These are phyloP conservation scores for Dromius quadrimaculatus DNA, from an alignment of 2,888 invertebrate genomes.

Conservation along the genomic window DNA sequence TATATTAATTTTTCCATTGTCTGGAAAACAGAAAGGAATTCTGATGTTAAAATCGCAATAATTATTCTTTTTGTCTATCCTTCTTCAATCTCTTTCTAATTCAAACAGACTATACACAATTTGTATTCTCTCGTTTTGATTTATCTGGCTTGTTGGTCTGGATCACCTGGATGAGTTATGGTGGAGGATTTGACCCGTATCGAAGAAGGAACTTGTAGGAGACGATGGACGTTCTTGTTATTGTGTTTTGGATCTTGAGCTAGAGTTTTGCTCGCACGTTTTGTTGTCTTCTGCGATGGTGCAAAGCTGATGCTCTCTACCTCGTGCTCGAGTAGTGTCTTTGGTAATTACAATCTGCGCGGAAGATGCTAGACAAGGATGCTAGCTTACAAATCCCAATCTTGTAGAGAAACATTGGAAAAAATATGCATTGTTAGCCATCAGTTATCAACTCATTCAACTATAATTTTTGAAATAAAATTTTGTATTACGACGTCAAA, in stretches of 20 bases:
- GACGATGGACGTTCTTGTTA: not conserved
- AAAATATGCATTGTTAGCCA: too few species aligned
- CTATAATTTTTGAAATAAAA: too few species aligned
- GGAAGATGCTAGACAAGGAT: not conserved
- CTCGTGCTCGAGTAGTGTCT: conserved; percentile 7
- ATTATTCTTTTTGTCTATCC: too few species aligned
- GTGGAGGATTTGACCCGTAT: conserved; percentile 45
- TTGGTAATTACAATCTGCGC: conserved; percentile 23
- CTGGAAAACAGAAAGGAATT: too few species aligned
- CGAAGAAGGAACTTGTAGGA: conserved; percentile 35
- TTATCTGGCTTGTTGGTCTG: conserved; percentile 23
- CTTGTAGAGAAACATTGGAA: not conserved
- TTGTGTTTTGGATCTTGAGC: conserved; percentile 1
- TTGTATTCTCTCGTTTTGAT: conserved; percentile 26
- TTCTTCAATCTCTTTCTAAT: too few species aligned
- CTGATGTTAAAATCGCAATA: too few species aligned
- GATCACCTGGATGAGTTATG: conserved; percentile 48
- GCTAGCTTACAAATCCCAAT: not conserved
- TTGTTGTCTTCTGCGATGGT: conserved; percentile 7
- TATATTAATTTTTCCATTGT: too few species aligned
- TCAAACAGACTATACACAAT: conserved; percentile 3
- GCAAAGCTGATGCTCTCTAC: conserved; percentile 19
- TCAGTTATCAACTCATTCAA: too few species aligned
- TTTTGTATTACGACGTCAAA: too few species aligned
- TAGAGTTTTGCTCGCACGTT: conserved; percentile 4